Base-by-base conservation (phyloP, 1,140 invertebrate species). In the Mycetomoellerius zeteki region DNA sequence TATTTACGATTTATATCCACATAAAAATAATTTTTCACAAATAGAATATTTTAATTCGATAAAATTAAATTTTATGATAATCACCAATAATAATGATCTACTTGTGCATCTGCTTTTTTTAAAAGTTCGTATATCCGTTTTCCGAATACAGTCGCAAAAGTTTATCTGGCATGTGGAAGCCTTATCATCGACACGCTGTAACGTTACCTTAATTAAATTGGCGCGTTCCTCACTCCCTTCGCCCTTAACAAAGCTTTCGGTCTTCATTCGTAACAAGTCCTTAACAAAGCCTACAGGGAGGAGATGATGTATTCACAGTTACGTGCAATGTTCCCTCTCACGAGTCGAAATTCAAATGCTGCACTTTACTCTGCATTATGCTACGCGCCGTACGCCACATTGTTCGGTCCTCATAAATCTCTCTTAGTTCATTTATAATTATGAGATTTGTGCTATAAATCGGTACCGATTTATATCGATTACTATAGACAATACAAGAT, bases 121-220 rank as follows among this genome's bases (percentile, higher is more conserved):
- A 4, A 80, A 37, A 27, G 2, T 30, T 43, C 1, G 3, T 43
- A 0, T 10, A 19, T 52, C 1, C 19, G 3, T 7, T 73, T 37
- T 73, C 6, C 54, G 14, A 19, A 33, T 71, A 71, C 50, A 47
- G 6, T 72, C 14, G 37, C 1, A 21, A 60, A 47, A 82, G 54
- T 54, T n/a, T 1, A 21, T 19, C 47, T 12, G 21, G 3, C 19
- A 43, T 43, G 5, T n/a, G 33, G 69, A 84, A 84, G 21, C 54
- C 80, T 73, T 60, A 73, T 27, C n/a, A 71, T 81, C 16, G 33
- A 81, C 69, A 27, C 33, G 52, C 19, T 73, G 69, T 30, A 50
- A 60, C 37, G 19, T 84, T 60, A 82, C 67, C 80, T 82, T 84
- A 75, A 84, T 84, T 84, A 84, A 75, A 84, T 84, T 37, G 80